These are phyloP conservation scores for Ephialtes manifestator DNA, from an alignment of 2,888 invertebrate species.

Conservation along the genomic window DNA sequence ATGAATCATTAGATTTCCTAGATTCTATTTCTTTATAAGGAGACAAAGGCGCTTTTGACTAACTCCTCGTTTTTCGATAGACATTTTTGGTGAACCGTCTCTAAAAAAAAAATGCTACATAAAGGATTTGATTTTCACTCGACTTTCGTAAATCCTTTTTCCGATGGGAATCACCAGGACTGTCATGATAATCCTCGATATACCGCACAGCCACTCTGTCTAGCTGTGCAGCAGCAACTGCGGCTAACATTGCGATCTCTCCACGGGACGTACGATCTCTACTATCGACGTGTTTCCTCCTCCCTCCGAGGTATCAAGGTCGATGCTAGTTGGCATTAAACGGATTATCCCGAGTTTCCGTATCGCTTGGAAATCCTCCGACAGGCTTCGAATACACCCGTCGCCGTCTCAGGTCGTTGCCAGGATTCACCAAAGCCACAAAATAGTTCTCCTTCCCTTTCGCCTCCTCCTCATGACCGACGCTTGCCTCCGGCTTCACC, in stretches of 20 bases:
- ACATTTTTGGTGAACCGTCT: background rate
- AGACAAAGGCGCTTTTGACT: too few relatives aligned
- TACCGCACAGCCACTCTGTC: background rate
- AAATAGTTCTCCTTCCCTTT: constrained; percentile 30
- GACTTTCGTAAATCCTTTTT: constrained; percentile 11
- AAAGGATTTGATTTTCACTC: constrained; percentile 6
- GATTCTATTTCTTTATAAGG: too few relatives aligned
- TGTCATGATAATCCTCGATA: constrained; percentile 3
- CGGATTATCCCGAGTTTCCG: constrained; percentile 64
- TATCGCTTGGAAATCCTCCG: constrained; percentile 50
- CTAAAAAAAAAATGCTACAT: background rate
- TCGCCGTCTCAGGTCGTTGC: constrained; percentile 34
- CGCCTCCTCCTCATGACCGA: constrained; percentile 48
- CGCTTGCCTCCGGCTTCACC: constrained; percentile 29
- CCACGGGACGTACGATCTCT: constrained; percentile 36
- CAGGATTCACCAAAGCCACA: constrained; percentile 35
- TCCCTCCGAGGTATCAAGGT: constrained; percentile 22
- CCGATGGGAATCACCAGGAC: constrained; percentile 12
- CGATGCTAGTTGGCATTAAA: constrained; percentile 55
- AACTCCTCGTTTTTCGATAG: background rate
- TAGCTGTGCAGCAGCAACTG: background rate
- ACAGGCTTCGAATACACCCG: constrained; percentile 10
- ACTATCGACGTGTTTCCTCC: constrained; percentile 31
- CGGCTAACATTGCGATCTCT: constrained; percentile 17
- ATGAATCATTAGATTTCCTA: too few relatives aligned